Evolutionary conservation across 2,888 invertebrate species (phyloP).

Genomic region (Incurvaria masculella): DNA sequence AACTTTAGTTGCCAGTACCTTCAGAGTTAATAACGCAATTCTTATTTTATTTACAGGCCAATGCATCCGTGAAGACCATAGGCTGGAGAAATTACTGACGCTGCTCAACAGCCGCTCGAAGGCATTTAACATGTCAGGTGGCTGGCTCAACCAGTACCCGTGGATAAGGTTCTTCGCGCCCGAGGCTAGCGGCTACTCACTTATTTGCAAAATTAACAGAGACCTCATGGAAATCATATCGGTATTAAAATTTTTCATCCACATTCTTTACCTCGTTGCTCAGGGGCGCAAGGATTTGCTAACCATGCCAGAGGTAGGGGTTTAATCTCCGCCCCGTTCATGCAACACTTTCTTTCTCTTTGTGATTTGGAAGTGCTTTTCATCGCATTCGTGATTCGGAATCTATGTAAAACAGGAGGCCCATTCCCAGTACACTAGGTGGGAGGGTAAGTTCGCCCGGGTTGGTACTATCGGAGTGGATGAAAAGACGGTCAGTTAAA

Average conservation of each 20-base stretch:
- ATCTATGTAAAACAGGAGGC: too few species aligned
- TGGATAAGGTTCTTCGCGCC: constrained; percentile 65
- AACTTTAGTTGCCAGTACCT: too few species aligned
- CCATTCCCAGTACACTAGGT: too few species aligned
- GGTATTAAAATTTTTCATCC: constrained; percentile 4
- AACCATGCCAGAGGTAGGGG: constrained; percentile 6
- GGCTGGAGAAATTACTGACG: constrained; percentile 32
- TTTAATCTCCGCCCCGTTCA: too few species aligned
- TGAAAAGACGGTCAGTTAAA: too few species aligned
- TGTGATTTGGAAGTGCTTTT: constrained; percentile 4
- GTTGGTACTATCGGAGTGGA: too few species aligned
- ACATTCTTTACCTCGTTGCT: too few species aligned
- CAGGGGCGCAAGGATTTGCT: neutral
- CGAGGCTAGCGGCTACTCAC: constrained; percentile 57
- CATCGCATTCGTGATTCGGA: too few species aligned
- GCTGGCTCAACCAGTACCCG: constrained; percentile 66
- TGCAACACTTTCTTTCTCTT: too few species aligned
- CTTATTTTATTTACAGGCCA: constrained; percentile 31
- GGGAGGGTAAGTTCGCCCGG: too few species aligned
- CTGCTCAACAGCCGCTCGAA: constrained; percentile 32
- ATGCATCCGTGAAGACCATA: constrained; percentile 58
- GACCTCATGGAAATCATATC: constrained; percentile 36
- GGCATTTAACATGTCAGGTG: constrained; percentile 63
- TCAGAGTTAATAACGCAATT: too few species aligned
- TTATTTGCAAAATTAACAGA: constrained; percentile 45